Percentiles rank a stretch among this genome's conserved stretches.
phyloP scores from a whole-genome alignment of 2,113 vertebrate genomes.

The Brachyhypopomus gauderio region DNA sequence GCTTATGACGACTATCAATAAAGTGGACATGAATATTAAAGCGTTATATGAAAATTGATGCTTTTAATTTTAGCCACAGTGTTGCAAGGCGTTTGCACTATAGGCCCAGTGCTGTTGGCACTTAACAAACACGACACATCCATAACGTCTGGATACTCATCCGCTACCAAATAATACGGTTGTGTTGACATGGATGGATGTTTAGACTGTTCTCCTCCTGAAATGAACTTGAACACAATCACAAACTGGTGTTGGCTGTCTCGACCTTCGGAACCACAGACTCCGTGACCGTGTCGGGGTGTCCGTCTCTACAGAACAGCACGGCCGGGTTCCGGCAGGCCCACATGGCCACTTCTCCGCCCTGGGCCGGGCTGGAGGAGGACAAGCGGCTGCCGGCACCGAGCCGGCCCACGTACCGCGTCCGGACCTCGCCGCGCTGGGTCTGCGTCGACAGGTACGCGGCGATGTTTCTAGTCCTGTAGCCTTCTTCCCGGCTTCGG shows the following conservation, averaged over 20 bases:
- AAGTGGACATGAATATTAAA: neutral
- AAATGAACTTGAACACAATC: slow-evolving; percentile 46
- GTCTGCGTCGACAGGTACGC: slow-evolving; percentile 76
- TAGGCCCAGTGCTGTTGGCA: slow-evolving; percentile 36
- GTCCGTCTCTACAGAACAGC: slow-evolving; percentile 88
- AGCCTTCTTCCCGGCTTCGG: slow-evolving; percentile 86
- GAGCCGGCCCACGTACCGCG: slow-evolving; percentile 68
- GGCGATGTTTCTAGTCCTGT: slow-evolving; percentile 85
- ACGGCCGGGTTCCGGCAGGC: slow-evolving; percentile 89
- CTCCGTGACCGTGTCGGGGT: slow-evolving; percentile 66
- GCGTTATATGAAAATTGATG: neutral
- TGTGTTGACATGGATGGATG: too few species aligned
- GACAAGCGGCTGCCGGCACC: slow-evolving; percentile 69
- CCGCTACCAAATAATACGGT: too few species aligned
- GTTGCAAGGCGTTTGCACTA: slow-evolving; percentile 34
- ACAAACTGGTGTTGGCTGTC: slow-evolving; percentile 83
- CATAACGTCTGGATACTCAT: too few species aligned
- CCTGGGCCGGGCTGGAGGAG: slow-evolving; percentile 75
- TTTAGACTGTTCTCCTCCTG: too few species aligned
- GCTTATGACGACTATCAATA: neutral
- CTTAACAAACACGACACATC: neutral
- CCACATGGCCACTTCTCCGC: slow-evolving; percentile 87
- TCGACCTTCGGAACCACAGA: slow-evolving; percentile 67
- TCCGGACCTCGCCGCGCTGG: slow-evolving; percentile 62
- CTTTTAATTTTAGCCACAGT: slow-evolving; percentile 39